Evolutionary conservation across 2,888 invertebrate species (phyloP).

Genomic region (Pimpla rufipes): DNA sequence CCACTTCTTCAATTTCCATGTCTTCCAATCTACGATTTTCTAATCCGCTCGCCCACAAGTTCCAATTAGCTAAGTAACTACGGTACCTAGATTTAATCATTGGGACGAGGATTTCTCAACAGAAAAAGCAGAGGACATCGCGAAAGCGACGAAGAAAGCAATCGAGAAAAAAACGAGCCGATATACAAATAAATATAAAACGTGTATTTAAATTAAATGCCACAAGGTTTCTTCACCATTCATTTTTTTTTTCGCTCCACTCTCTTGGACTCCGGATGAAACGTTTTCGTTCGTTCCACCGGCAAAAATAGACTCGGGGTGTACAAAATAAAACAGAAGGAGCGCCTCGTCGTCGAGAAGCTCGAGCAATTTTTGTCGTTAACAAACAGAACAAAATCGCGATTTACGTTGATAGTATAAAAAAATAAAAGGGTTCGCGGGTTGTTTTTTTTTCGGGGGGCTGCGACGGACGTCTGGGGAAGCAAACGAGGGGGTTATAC

Average conservation of each 20-base stretch:
- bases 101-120: constrained; percentile 17
- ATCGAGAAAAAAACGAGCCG: constrained; percentile 68
- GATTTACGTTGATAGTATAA: constrained; percentile 34
- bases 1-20: not conserved
- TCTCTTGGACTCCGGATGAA: not conserved
- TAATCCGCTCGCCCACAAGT: constrained; percentile 9
- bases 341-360: not conserved
- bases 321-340: constrained; percentile 26
- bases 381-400: constrained; percentile 5
- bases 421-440: constrained; percentile 34
- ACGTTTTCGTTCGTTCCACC: constrained; percentile 12
- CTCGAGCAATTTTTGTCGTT: not conserved
- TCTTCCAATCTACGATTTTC: not conserved
- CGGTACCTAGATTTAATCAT: not conserved
- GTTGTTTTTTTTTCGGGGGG: no score
- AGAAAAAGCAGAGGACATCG: constrained; percentile 37
- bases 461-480: constrained; percentile 14
- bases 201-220: constrained; percentile 81
- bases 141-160: constrained; percentile 40
- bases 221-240: constrained; percentile 72
- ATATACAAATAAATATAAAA: constrained; percentile 82
- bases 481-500: constrained; percentile 22
- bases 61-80: constrained; percentile 25
- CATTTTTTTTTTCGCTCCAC: no score
- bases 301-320: constrained; percentile 38